Evolutionary conservation across 1,140 invertebrate species (phyloP), one percentile per base, ranked within the genome.

Genomic region (Drosophila biarmipes): DNA sequence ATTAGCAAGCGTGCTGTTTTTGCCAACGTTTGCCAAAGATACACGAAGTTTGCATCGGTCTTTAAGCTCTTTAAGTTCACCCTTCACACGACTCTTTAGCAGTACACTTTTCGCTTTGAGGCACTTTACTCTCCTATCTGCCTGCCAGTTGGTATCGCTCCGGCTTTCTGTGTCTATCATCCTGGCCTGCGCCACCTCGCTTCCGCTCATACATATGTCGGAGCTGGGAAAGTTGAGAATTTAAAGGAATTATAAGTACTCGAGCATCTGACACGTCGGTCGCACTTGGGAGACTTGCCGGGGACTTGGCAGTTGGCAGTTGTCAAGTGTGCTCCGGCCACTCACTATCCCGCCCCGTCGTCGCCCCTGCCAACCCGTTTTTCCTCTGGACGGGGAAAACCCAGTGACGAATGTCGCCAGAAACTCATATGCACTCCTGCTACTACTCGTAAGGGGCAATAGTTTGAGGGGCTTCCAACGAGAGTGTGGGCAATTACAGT

Each of bases 231-330:
- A 69, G 66, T 69, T 56, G 64, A 24, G 67, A 69, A 69, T 69
- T 69, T 71, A 71, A 71, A 53, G 64, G 67, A 71, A 71, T 71
- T 71, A 71, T 71, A 67, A 67, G 63, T 52, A 69, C 67, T 71
- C 54, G 54, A 72, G 68, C 54, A 52, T 72, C 68, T 72, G 68
- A 72, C 68, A 72, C 68, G 67, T 72, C 68, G 54, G 68, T 54
- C 68, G 67, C 68, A 72, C 68, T 72, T 72, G 54, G 48, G 64
- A 55, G 67, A 72, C 66, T 58, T 72, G 66, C 64, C 52, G 35
- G 68, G 66, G 43, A 71, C 68, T 72, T 72, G 68, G 68, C 67
- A 52, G 54, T 72, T 72, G 56, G 67, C 67, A 71, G 67, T 71
- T 71, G 64, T 69, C 51, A 56, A 71, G 66, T 45, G 67, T 69